phyloP scores from a whole-genome alignment of 2,888 invertebrate species.

The Choristoneura rosaceana region DNA sequence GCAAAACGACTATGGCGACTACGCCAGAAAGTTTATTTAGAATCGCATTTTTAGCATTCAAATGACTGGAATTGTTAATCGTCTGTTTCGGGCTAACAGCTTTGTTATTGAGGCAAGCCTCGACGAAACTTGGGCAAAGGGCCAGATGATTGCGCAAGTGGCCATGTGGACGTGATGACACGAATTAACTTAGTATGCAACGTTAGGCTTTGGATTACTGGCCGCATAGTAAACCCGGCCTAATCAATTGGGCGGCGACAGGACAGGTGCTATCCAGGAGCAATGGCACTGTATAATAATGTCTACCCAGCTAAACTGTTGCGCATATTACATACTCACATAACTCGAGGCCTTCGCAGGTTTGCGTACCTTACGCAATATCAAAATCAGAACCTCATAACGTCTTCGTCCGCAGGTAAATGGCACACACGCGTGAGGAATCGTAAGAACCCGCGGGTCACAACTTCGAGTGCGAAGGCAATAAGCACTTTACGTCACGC shows the following conservation, averaged over 20 bases:
- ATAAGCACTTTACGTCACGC: conserved; percentile 27
- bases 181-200: conserved; percentile 30
- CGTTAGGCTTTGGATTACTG: conserved; percentile 28
- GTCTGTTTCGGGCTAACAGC: conserved; percentile 36
- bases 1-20: conserved; percentile 24
- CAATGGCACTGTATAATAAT: conserved; percentile 1
- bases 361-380: conserved; percentile 24
- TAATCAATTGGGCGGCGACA: conserved; percentile 8
- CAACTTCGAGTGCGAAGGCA: conserved; percentile 21
- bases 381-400: conserved; percentile 19
- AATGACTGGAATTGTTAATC: conserved; percentile 41
- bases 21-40: conserved; percentile 38
- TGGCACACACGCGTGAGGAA: conserved; percentile 17
- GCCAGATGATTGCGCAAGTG: conserved; percentile 40
- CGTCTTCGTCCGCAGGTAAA: conserved; percentile 14
- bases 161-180: conserved; percentile 32
- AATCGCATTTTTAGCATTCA: conserved; percentile 38
- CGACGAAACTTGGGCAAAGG: conserved; percentile 40
- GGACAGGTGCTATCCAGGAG: neutral
- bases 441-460: conserved; percentile 16
- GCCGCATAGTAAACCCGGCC: neutral
- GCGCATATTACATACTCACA: neutral
- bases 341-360: conserved; percentile 7
- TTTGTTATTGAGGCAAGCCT: conserved; percentile 42
- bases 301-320: neutral